Evolutionary conservation across 2,113 vertebrate genomes (phyloP).

Genomic region (Elaphurus davidianus): DNA sequence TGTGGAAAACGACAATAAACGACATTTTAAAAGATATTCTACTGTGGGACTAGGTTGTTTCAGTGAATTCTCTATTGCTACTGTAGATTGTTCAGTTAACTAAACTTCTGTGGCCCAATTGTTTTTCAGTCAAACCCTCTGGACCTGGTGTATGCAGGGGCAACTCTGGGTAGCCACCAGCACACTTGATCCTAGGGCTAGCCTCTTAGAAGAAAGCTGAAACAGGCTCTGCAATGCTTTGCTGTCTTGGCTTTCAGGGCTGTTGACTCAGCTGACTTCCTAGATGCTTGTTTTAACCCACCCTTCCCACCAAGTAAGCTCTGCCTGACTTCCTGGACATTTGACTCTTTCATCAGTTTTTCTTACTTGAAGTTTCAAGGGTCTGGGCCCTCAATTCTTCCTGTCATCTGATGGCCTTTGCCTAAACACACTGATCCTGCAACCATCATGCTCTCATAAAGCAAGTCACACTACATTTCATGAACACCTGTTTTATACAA

Average conservation of each 20-base stretch:
- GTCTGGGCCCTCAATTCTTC: background rate
- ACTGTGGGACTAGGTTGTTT: slow-evolving; percentile 8
- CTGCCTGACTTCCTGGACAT: background rate
- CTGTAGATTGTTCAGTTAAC: background rate
- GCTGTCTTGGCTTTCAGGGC: background rate
- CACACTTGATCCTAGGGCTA: background rate
- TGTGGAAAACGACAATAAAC: slow-evolving; percentile 24
- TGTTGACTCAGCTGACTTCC: background rate
- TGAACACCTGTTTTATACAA: background rate
- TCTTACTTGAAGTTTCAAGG: background rate
- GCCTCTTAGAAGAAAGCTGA: background rate
- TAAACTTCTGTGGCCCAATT: background rate
- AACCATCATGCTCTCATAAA: background rate
- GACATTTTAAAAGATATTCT: slow-evolving; percentile 28
- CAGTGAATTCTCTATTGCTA: background rate
- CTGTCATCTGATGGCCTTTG: background rate
- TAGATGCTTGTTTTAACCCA: background rate
- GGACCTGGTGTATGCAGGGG: background rate
- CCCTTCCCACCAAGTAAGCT: background rate
- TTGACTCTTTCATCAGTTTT: background rate
- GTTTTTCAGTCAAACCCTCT: slow-evolving; percentile 38
- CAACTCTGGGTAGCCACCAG: background rate
- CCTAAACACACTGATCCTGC: background rate
- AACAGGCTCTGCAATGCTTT: background rate
- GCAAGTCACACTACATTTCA: background rate